phyloP scores from a whole-genome alignment of 2,888 invertebrate genomes.

The Muscina levida region DNA sequence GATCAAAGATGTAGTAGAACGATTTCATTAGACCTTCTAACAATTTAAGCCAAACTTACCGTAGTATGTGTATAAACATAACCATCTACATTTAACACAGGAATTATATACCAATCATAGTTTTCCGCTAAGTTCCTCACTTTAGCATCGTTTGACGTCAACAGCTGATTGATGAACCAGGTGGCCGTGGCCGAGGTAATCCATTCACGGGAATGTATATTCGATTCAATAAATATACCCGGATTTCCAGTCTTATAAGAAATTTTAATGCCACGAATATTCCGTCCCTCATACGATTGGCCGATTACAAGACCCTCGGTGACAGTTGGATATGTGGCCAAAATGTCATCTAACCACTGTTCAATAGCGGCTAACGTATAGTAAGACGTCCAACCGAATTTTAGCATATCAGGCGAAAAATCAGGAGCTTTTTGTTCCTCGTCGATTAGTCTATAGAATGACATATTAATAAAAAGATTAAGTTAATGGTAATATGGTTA shows the following conservation, averaged over 20 bases:
- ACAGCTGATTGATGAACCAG: slow-evolving; percentile 85
- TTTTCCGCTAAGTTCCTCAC: slow-evolving; percentile 83
- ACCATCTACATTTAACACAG: slow-evolving; percentile 88
- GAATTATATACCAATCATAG: slow-evolving; percentile 88
- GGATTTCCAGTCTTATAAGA: slow-evolving; percentile 79
- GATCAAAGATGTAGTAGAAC: too few relatives aligned
- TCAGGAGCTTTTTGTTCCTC: slow-evolving; percentile 76
- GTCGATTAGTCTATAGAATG: slow-evolving; percentile 80
- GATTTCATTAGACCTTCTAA: too few relatives aligned
- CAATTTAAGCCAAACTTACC: slow-evolving; percentile 82
- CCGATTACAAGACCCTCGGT: slow-evolving; percentile 79
- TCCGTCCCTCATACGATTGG: slow-evolving; percentile 82
- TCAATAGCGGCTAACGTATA: slow-evolving; percentile 83
- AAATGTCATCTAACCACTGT: slow-evolving; percentile 82
- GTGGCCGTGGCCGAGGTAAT: slow-evolving; percentile 86
- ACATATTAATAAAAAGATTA: slow-evolving; percentile 11
- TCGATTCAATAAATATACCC: slow-evolving; percentile 84
- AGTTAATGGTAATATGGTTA: too few relatives aligned
- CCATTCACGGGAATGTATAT: slow-evolving; percentile 87
- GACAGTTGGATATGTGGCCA: slow-evolving; percentile 79
- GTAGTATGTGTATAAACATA: slow-evolving; percentile 84
- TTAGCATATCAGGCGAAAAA: slow-evolving; percentile 57
- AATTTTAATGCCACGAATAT: slow-evolving; percentile 82
- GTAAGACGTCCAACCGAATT: slow-evolving; percentile 83
- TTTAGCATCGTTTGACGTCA: slow-evolving; percentile 82